A percentile compares a stretch with the other conserved stretches of the same genome.
Evolutionary conservation across 2,888 invertebrate genomes (phyloP).

Genomic region (Apamea crenata): DNA sequence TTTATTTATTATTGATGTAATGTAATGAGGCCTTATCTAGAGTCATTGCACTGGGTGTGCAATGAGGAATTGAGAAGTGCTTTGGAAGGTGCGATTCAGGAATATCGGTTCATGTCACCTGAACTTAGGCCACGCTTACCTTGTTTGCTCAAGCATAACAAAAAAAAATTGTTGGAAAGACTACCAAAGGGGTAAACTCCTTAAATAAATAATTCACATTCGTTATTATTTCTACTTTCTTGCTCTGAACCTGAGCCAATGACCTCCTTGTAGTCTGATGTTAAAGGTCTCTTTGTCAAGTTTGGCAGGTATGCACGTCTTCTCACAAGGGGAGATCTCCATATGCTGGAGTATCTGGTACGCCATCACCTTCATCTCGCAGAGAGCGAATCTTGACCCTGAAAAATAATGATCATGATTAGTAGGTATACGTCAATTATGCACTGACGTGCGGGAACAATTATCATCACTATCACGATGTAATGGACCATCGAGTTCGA

Average conservation of each 20-base stretch:
- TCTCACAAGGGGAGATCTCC: conserved; percentile 74
- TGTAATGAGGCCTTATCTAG: too few species aligned
- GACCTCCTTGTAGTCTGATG: conserved; percentile 74
- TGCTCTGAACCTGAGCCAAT: conserved; percentile 73
- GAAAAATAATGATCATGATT: neutral
- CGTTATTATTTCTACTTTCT: neutral
- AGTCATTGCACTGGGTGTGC: too few species aligned
- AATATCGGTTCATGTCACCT: too few species aligned
- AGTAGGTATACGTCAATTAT: too few species aligned
- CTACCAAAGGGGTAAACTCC: too few species aligned
- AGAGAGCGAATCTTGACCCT: conserved; percentile 81
- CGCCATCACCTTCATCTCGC: conserved; percentile 80
- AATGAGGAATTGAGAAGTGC: too few species aligned
- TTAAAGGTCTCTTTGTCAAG: conserved; percentile 70
- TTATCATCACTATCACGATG: neutral
- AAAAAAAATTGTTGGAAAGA: too few species aligned
- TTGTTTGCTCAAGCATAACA: too few species aligned
- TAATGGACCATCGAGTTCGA: neutral
- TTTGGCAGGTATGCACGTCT: conserved; percentile 71
- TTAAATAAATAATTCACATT: neutral
- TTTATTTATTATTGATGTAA: too few species aligned
- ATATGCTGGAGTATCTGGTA: conserved; percentile 77
- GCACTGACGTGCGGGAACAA: neutral
- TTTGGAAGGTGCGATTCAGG: too few species aligned
- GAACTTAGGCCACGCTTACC: too few species aligned